phyloP scores from a whole-genome alignment of 2,113 vertebrate genomes.

The Varanus salvator region DNA sequence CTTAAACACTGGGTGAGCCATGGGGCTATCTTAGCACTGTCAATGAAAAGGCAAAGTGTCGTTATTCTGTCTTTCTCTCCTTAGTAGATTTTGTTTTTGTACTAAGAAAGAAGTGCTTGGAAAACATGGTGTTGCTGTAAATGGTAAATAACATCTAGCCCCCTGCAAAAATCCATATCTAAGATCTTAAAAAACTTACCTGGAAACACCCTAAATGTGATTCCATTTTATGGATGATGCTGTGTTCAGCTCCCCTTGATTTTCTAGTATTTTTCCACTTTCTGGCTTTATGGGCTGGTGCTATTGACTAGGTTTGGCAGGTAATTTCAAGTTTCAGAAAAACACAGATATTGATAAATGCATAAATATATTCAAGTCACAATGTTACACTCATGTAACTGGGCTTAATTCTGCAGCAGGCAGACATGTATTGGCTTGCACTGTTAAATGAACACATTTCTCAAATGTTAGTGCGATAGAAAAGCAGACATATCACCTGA shows the following conservation, averaged over 20 bases:
- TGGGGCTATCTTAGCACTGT: no score
- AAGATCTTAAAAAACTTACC: no score
- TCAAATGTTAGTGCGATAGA: not conserved
- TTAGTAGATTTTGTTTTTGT: no score
- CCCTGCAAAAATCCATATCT: no score
- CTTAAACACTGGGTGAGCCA: no score
- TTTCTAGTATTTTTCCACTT: not conserved
- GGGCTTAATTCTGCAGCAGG: not conserved
- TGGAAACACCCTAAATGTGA: no score
- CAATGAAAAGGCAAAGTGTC: no score
- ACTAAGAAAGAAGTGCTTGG: no score
- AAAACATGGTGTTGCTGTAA: no score
- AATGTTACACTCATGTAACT: not conserved
- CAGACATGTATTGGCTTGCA: not conserved
- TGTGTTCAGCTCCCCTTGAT: not conserved
- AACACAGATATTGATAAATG: not conserved
- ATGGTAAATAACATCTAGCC: no score
- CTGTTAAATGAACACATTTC: not conserved
- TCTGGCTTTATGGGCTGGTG: not conserved
- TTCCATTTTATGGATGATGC: not conserved
- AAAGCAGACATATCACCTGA: not conserved
- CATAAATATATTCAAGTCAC: not conserved
- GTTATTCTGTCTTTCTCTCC: no score
- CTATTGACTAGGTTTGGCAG: not conserved
- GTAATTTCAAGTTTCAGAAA: not conserved